Evolutionary conservation across 2,113 vertebrate genomes (phyloP).

Genomic region (Elachura formosa): DNA sequence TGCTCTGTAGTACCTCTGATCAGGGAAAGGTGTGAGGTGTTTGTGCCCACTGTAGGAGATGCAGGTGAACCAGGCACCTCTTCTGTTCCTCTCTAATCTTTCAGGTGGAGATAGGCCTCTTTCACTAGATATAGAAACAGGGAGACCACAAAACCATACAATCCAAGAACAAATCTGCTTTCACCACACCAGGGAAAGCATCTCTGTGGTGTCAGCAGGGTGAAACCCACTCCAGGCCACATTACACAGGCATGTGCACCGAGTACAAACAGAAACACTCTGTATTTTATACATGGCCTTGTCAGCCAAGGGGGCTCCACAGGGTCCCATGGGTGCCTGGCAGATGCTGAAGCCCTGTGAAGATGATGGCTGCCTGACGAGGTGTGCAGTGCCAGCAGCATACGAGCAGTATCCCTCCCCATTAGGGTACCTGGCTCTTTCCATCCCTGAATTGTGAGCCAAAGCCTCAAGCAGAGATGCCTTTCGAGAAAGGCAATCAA

Average conservation of each 20-base stretch:
- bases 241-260: fast-evolving
- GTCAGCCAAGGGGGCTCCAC: fast-evolving
- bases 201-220: background rate
- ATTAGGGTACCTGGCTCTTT: background rate
- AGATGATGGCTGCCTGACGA: fast-evolving
- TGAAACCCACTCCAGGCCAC: fast-evolving
- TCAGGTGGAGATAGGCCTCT: background rate
- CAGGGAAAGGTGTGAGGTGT: background rate
- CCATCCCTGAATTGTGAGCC: background rate
- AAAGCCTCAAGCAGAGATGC: background rate
- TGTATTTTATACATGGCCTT: fast-evolving
- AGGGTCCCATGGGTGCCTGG: fast-evolving
- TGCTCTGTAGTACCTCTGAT: background rate
- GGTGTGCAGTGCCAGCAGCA: background rate
- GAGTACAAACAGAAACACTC: background rate
- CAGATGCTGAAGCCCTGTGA: background rate
- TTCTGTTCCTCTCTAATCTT: background rate
- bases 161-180: background rate
- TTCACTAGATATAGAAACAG: background rate
- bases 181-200: background rate
- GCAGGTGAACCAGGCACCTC: background rate
- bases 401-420: fast-evolving
- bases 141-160: background rate
- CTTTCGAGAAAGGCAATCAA: background rate
- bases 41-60: background rate